Evolutionary conservation across 2,797 vertebrate genomes (phyloP).

Genomic region (Nothura maculosa): DNA sequence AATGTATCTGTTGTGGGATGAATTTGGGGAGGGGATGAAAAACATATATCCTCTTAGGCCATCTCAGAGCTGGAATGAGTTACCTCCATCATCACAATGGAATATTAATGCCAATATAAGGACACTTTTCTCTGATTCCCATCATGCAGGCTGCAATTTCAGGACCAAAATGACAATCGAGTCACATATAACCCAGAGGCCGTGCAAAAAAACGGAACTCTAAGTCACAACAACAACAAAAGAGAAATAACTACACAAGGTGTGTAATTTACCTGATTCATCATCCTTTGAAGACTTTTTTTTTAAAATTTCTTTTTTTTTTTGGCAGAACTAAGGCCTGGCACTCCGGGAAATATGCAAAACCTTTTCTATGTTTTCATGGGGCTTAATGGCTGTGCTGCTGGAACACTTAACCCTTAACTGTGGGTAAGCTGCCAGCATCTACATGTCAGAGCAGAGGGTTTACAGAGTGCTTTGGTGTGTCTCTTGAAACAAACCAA

Average conservation of each 20-base stretch:
- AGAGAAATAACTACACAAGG: not conserved
- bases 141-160: constrained; percentile 10
- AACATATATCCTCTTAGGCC: not conserved
- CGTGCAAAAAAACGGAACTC: constrained; percentile 38
- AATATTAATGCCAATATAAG: constrained; percentile 27
- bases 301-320: not conserved
- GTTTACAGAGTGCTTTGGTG: not conserved
- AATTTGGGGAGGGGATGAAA: not conserved
- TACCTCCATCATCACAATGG: not conserved
- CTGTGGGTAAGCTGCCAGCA: not conserved
- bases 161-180: constrained; percentile 19
- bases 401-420: constrained; percentile 14
- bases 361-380: not conserved
- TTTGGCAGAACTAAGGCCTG: not conserved
- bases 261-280: not conserved
- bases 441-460: not conserved
- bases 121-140: constrained; percentile 11
- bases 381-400: not conserved
- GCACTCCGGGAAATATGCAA: not conserved
- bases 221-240: not conserved
- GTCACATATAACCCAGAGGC: not conserved
- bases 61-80: constrained; percentile 23
- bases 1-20: not conserved
- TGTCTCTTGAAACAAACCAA: constrained; percentile 14
- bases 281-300: not conserved